phyloP scores from a whole-genome alignment of 1,140 invertebrate species.

The Zaprionus taronus region DNA sequence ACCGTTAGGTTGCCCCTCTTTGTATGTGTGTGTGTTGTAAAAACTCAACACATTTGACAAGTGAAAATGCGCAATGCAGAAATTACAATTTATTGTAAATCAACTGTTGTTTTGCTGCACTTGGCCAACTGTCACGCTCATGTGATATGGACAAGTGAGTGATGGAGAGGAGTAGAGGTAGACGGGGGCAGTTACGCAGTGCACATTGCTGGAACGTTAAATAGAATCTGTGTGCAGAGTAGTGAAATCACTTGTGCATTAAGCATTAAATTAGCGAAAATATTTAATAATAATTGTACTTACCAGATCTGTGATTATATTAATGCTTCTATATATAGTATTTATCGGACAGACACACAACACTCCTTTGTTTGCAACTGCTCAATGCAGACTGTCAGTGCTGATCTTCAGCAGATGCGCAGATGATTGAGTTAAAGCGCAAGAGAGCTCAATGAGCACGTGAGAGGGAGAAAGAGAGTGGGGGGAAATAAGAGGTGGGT shows the following conservation, averaged over 20 bases:
- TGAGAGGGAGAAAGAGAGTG: neutral
- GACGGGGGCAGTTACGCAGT: neutral
- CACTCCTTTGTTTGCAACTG: constrained; percentile 35
- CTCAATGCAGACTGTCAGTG: constrained; percentile 25
- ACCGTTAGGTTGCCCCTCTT: neutral
- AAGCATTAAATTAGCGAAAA: neutral
- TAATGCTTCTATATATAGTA: neutral
- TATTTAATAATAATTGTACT: constrained; percentile 5
- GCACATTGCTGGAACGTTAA: neutral
- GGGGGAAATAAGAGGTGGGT: neutral
- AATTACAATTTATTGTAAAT: constrained; percentile 12
- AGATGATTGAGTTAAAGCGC: constrained; percentile 2
- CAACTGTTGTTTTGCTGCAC: constrained; percentile 11
- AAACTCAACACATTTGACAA: neutral
- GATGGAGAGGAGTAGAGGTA: neutral
- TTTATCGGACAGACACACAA: neutral
- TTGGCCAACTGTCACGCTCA: neutral
- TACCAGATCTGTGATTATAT: neutral
- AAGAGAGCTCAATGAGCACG: constrained; percentile 28
- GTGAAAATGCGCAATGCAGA: constrained; percentile 21
- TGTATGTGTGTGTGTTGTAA: neutral
- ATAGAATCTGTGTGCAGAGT: neutral
- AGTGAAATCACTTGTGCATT: constrained; percentile 14
- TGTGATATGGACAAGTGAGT: neutral
- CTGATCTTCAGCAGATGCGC: constrained; percentile 32